Percentiles rank a stretch among this genome's conserved stretches.
Conservation (phyloP, 2,797 vertebrate genomes). For the Melanotaenia boesemani region DNA sequence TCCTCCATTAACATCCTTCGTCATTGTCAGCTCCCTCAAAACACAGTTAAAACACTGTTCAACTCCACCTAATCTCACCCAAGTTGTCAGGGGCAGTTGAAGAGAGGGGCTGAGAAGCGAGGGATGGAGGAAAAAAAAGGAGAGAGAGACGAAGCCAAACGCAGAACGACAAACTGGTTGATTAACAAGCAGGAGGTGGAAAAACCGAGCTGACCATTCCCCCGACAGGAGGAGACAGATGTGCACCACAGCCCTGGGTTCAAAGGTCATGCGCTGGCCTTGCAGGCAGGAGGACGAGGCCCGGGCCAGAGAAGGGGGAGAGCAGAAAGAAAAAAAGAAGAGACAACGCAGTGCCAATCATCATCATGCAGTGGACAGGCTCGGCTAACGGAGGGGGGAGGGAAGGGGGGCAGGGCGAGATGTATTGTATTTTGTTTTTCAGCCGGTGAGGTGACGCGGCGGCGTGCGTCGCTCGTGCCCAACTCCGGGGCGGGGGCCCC, state of each 20-base stretch:
- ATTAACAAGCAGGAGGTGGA: conserved; percentile 66
- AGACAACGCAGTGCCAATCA: conserved; percentile 80
- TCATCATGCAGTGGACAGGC: conserved; percentile 86
- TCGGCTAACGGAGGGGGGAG: conserved; percentile 68
- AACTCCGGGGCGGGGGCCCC: conserved; percentile 76
- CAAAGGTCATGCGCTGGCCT: conserved; percentile 87
- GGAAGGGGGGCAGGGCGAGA: conserved; percentile 69
- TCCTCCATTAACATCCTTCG: conserved; percentile 65
- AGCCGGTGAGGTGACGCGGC: conserved; percentile 84
- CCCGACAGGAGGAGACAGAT: conserved; percentile 77
- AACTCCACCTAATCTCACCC: conserved; percentile 83
- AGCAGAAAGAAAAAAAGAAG: conserved; percentile 77
- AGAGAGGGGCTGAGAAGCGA: conserved; percentile 71
- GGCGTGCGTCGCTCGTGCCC: conserved; percentile 88
- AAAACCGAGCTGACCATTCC: conserved; percentile 62
- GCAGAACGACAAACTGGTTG: conserved; percentile 51
- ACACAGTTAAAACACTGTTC: conserved; percentile 77
- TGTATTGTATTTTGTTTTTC: conserved; percentile 67
- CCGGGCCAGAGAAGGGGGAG: conserved; percentile 74
- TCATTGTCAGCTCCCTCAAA: conserved; percentile 59
- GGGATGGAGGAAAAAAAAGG: conserved; percentile 69
- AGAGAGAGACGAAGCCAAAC: conserved; percentile 48
- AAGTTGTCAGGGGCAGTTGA: conserved; percentile 70
- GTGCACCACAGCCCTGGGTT: conserved; percentile 73
- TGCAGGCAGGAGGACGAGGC: conserved; percentile 83